Conservation (phyloP, 2,113 vertebrate genomes). For the Hypanus sabinus region DNA sequence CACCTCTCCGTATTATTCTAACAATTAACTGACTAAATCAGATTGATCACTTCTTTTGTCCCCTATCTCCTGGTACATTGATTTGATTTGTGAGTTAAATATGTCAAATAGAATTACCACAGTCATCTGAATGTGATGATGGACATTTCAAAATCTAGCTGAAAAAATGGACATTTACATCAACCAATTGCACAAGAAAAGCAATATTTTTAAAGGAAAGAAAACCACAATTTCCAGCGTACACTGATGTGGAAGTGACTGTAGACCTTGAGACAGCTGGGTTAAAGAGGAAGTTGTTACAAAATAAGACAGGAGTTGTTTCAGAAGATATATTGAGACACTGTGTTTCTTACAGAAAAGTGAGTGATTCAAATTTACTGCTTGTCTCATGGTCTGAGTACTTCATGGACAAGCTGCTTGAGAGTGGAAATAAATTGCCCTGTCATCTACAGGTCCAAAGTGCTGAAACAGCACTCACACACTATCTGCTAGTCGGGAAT, state of each 20-base stretch:
- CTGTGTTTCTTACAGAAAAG: background rate
- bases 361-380: background rate
- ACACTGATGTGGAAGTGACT: background rate
- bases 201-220: background rate
- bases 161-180: background rate
- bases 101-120: background rate
- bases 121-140: background rate
- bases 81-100: background rate
- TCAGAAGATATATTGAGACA: background rate
- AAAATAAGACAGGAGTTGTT: background rate
- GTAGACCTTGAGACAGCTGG: background rate
- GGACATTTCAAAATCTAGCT: conserved; percentile 3
- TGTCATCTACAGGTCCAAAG: background rate
- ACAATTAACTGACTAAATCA: background rate
- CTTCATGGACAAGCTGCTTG: background rate
- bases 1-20: background rate
- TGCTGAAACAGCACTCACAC: background rate
- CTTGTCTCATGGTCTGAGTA: background rate
- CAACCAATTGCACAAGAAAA: background rate
- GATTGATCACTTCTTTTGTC: background rate
- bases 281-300: background rate
- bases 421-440: background rate
- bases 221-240: background rate
- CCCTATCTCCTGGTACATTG: too few species aligned
- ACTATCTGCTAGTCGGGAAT: background rate